Conservation (phyloP, 2,113 vertebrate species). For the Oreotragus oreotragus region DNA sequence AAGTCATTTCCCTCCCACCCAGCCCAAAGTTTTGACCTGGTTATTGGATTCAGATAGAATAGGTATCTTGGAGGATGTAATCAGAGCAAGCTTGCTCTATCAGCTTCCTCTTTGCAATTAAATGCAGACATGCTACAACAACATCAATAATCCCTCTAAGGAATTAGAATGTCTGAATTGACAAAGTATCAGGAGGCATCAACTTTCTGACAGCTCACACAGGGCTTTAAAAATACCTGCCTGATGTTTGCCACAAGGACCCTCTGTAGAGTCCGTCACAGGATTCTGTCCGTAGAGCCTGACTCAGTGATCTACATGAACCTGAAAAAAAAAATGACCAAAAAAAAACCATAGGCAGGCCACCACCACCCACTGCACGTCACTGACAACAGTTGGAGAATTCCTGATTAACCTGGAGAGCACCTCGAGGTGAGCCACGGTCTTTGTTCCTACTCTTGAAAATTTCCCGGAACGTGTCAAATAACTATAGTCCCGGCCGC, state of each 20-base stretch:
- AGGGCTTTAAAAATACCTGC: neutral
- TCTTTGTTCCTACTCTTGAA: neutral
- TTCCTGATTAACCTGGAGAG: neutral
- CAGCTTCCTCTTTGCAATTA: conserved; percentile 32
- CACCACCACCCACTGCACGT: neutral
- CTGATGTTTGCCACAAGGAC: neutral
- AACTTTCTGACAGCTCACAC: neutral
- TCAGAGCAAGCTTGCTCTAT: neutral
- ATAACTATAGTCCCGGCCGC: neutral
- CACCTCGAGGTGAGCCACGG: neutral
- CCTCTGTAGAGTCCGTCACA: neutral
- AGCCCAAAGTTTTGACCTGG: neutral
- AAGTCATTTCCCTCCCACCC: neutral
- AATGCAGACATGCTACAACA: neutral
- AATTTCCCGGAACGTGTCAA: neutral
- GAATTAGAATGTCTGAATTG: neutral
- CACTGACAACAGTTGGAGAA: neutral
- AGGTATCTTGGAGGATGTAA: neutral
- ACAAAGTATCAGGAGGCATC: neutral
- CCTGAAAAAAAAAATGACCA: neutral
- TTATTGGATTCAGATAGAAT: neutral
- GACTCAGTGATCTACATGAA: neutral
- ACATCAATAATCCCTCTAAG: neutral
- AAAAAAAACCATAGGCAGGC: neutral
- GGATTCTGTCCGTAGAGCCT: neutral